Percentiles rank a stretch among this genome's conserved stretches.
phyloP scores from a whole-genome alignment of 1,140 invertebrate species.

The Philotrypesis tridentata region DNA sequence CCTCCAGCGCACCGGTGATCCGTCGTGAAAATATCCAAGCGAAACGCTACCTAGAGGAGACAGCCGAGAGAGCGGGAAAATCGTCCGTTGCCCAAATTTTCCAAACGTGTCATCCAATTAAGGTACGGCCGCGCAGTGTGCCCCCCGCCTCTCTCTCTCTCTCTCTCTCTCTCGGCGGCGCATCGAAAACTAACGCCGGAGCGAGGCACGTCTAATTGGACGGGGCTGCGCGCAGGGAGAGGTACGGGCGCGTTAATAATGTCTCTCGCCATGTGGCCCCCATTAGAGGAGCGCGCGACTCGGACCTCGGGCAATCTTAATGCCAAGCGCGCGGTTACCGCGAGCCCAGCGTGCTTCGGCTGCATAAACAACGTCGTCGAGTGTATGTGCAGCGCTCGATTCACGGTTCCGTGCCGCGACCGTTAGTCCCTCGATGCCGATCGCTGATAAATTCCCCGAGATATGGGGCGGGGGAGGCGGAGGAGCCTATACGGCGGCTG shows the following conservation, averaged over 20 bases:
- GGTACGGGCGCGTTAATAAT: neutral
- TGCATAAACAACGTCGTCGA: slow-evolving; percentile 5
- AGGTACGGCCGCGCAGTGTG: no score
- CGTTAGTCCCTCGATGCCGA: slow-evolving; percentile 6
- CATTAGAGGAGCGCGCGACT: neutral
- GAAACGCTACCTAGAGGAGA: no score
- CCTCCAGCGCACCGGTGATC: no score
- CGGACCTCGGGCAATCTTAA: slow-evolving; percentile 31
- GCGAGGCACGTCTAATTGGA: slow-evolving; percentile 1
- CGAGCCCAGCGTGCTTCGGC: neutral
- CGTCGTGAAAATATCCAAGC: no score
- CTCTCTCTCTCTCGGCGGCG: neutral
- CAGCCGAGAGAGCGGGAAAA: no score
- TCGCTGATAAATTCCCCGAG: slow-evolving; percentile 13
- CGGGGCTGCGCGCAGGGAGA: no score
- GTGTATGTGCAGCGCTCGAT: neutral
- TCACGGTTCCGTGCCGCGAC: neutral
- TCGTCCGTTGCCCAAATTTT: no score
- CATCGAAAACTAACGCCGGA: neutral
- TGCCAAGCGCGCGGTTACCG: neutral
- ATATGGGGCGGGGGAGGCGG: neutral
- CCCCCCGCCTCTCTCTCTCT: no score
- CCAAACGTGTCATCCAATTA: neutral
- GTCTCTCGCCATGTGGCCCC: neutral
- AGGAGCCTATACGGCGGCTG: no score